These are phyloP conservation scores for Cataglyphis cursor DNA, from an alignment of 2,888 invertebrate species.

Conservation along the genomic window DNA sequence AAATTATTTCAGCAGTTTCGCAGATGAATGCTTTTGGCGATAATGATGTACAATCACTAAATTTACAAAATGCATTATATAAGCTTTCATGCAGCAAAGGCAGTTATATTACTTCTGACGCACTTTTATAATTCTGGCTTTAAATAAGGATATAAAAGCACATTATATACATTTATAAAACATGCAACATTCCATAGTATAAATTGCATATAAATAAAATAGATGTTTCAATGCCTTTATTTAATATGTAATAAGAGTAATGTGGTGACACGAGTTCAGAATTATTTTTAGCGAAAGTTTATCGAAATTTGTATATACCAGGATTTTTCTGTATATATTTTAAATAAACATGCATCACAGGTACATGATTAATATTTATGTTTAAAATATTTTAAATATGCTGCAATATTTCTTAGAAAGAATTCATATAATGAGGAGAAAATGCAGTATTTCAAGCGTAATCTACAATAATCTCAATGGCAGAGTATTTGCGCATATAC, in stretches of 20 bases:
- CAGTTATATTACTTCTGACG: slow-evolving; percentile 1
- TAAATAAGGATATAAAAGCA: slow-evolving; percentile 23
- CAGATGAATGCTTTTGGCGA: slow-evolving; percentile 31
- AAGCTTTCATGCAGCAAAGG: slow-evolving; percentile 58
- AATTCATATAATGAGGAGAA: slow-evolving; percentile 41
- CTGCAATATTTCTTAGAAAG: slow-evolving; percentile 48
- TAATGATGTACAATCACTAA: slow-evolving; percentile 48
- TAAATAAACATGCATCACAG: slow-evolving; percentile 64
- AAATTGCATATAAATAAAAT: slow-evolving; percentile 42
- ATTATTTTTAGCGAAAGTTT: slow-evolving; percentile 16
- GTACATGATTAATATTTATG: slow-evolving; percentile 35
- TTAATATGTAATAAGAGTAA: slow-evolving; percentile 59
- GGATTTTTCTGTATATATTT: not conserved
- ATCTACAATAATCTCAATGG: slow-evolving; percentile 46
- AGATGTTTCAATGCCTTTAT: slow-evolving; percentile 11
- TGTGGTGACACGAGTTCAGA: slow-evolving; percentile 64
- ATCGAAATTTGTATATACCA: slow-evolving; percentile 12
- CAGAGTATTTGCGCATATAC: slow-evolving; percentile 44
- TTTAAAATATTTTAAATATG: slow-evolving; percentile 31
- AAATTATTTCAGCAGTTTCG: slow-evolving; percentile 2
- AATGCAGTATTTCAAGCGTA: slow-evolving; percentile 54
- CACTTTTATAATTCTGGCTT: not conserved
- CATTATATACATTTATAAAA: slow-evolving; percentile 57
- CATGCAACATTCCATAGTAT: slow-evolving; percentile 62
- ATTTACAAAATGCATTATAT: not conserved